Base-by-base conservation (phyloP, 2,888 invertebrate genomes). In the Lepidonotus clava region DNA sequence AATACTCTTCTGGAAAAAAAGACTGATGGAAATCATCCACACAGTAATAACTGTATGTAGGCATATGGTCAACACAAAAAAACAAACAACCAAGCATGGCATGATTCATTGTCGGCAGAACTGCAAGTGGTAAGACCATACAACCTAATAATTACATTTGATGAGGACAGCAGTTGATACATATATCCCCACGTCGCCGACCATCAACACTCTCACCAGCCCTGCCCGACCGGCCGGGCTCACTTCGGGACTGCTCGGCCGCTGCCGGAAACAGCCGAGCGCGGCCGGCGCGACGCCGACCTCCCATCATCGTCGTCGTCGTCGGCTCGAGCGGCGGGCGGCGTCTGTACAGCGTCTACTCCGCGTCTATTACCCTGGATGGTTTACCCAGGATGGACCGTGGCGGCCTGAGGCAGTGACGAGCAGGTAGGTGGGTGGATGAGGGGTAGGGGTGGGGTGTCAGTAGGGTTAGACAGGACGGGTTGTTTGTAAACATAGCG, bases 401-500 rank as follows among this genome's bases (percentile, higher is more conserved):
- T 38, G 71, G 71, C 0, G 14, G 38, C 36, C 34, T 11, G 14
- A 21, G 38, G 71, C 36, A 36, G 71, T 71, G 71, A 71, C 36
- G 36, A 71, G 8, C 38, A 71, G 71, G 71, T 71, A 71, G n/a
- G 71, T 71, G 38, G 36, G 1, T 2, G 14, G 71, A 11, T 1
- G 11, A 1, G 71, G 14, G 71, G 34, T 71, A 21, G 71, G 38
- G 61, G 61, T 61, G 61, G 61, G 24, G 28, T 18, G 34, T 0
- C 36, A 38, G 4, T 11, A 21, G 38, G 32, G 28, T 18, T 0
- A 0, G 38, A 38, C n/a, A n/a, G n/a, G n/a, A n/a, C 36, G 1
- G 14, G n/a, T 2, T 71, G 71, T 71, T 71, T 71, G 71, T 71
- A 71, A 71, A 71, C 71, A 71, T 34, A 36, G 71, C 6, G 6